Evolutionary conservation across 1,140 invertebrate species (phyloP), one percentile per base, ranked within the genome.

Genomic region (Hyles vespertilio): DNA sequence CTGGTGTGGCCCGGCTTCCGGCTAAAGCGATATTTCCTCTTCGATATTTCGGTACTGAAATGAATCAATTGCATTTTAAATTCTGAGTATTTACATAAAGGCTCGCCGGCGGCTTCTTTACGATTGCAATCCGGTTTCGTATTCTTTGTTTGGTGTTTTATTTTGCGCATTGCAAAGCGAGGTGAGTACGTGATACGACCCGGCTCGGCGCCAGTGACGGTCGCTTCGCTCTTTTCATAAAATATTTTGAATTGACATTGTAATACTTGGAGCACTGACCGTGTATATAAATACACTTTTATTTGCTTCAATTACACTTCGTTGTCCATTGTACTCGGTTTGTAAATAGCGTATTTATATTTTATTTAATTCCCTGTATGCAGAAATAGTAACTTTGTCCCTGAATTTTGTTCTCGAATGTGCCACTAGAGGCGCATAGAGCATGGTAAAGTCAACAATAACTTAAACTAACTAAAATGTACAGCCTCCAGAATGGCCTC

Each of bases 101-200:
- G 60, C 57, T 69, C 51, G 43, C 53, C 55, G 55, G 64, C 60
- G 63, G 68, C 59, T 69, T 69, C 68, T 77, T 76, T 72, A 74
- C 77, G 65, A 77, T 70, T 72, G 72, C 71, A 74, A 58, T 59
- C 57, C 57, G 40, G 63, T 62, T 70, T 69, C 68, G 70, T 75
- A 71, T 72, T 70, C 71, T 74, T 74, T 76, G 73, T 76, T 75
- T 66, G 61, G 63, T 71, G 70, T 72, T 80, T 77, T 80, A 80
- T 77, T 78, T 72, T 64, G 69, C 74, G 71, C 69, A 80, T 76
- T 74, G 74, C 63, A 61, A 65, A 76, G 60, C 61, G 61, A 61
- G 62, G 56, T 48, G 52, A 57, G 59, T 68, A 74, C 77, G 77
- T 77, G 77, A 75, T 72, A 75, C 72, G 63, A 63, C 33, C 43